phyloP scores from a whole-genome alignment of 2,797 vertebrate genomes.

The Sebastes nivosus region DNA sequence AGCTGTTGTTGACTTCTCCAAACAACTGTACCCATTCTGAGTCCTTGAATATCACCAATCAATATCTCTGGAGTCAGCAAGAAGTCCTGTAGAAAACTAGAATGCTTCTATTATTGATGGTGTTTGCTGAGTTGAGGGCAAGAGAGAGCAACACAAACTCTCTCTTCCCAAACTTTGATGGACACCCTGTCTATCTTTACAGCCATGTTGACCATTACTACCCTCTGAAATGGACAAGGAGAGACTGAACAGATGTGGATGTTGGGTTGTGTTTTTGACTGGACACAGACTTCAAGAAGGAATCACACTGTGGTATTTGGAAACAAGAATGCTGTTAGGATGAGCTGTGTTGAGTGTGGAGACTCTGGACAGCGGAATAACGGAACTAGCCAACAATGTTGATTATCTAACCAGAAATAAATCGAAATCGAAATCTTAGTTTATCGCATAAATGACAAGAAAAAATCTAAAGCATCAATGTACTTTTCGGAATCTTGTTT shows the following conservation, averaged over 20 bases:
- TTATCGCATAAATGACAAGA: not conserved
- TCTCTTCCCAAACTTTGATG: not conserved
- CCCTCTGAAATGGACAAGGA: not conserved
- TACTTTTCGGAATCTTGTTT: not conserved
- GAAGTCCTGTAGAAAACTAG: not conserved
- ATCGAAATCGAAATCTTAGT: not conserved
- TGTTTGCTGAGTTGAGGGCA: not conserved
- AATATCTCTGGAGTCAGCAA: not conserved
- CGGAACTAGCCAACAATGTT: not conserved
- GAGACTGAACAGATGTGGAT: not conserved
- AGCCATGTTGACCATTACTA: not conserved
- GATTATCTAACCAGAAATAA: not conserved
- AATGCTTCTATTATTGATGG: not conserved
- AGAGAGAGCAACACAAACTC: not conserved
- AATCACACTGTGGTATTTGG: not conserved
- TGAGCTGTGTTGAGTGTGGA: too few relatives aligned
- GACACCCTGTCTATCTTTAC: not conserved
- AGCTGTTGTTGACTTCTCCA: not conserved
- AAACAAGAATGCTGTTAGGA: not conserved
- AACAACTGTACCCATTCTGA: not conserved
- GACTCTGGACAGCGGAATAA: not conserved
- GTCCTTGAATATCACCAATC: not conserved
- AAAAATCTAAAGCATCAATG: not conserved
- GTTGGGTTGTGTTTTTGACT: not conserved
- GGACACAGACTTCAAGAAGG: not conserved